Evolutionary conservation across 1,140 invertebrate genomes (phyloP), one percentile per base, ranked within the genome.

Genomic region (Bombus impatiens): DNA sequence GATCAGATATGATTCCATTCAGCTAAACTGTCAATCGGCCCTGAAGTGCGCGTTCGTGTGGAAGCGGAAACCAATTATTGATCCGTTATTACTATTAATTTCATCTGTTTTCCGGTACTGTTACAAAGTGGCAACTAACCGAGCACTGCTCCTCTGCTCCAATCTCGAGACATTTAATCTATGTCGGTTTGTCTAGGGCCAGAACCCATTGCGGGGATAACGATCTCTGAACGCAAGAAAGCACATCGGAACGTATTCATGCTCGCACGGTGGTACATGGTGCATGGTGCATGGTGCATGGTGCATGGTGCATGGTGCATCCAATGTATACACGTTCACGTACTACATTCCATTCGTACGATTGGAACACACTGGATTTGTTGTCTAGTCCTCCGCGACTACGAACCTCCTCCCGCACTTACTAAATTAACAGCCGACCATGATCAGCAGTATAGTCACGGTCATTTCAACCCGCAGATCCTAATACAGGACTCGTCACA

Each of bases 171-270:
- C 88, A 68, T 90, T 90, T 86, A 86, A 90, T 90, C 90, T 90
- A 90, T 90, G 84, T 90, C 86, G 83, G 89, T 88, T 90, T 88
- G 83, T 90, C 89, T 90, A 90, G 83, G 74, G 53, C 75, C 83
- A 71, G 59, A 57, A 86, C 88, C 84, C 78, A 10, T 80, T 77
- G 57, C 81, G n/a, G 77, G 89, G 89, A 90, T 88, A 88, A 90
- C 84, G 89, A 90, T 90, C 89, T 90, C 86, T 82, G 42, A 86
- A 77, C 81, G 89, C 67, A 86, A 90, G 89, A 87, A 87, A 87
- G 78, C 85, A 76, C 81, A 78, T 47, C 25, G 68, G 22, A 62
- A 42, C 74, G 62, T 84, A 84, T 82, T 77, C 77, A 80, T 81
- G 70, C 82, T 72, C 77, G 75, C 74, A 47, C 72, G 9, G 28